Percentiles rank a stretch among this genome's conserved stretches.
Conservation (phyloP, 2,113 vertebrate genomes). For the Narcine bancroftii region DNA sequence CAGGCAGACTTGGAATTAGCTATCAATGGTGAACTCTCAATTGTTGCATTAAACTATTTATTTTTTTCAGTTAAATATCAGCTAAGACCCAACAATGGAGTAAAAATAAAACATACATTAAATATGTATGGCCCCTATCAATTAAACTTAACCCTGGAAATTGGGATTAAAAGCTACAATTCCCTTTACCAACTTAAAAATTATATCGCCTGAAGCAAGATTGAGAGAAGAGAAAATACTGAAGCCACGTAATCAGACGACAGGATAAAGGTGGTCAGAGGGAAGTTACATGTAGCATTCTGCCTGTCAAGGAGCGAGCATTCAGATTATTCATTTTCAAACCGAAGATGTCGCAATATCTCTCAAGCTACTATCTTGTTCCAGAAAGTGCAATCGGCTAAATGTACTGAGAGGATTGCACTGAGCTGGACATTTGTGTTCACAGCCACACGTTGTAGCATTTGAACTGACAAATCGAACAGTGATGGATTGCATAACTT, state of each 20-base stretch:
- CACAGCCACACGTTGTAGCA: background rate
- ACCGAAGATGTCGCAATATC: background rate
- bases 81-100: background rate
- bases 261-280: background rate
- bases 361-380: background rate
- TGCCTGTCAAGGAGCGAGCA: background rate
- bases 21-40: background rate
- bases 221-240: background rate
- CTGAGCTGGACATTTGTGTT: background rate
- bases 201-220: no score
- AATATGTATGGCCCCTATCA: background rate
- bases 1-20: background rate
- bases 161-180: background rate
- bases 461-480: slow-evolving; percentile 31
- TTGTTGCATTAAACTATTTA: background rate
- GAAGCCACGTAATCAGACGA: background rate
- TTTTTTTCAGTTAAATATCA: background rate
- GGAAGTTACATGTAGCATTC: background rate
- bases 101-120: background rate
- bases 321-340: background rate
- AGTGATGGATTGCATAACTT: slow-evolving; percentile 40
- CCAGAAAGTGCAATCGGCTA: background rate
- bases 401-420: slow-evolving; percentile 4
- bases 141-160: background rate
- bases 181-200: background rate